Percentiles rank a stretch among this genome's conserved stretches.
Evolutionary conservation across 2,113 vertebrate genomes (phyloP).

Genomic region (Anas platyrhynchos): DNA sequence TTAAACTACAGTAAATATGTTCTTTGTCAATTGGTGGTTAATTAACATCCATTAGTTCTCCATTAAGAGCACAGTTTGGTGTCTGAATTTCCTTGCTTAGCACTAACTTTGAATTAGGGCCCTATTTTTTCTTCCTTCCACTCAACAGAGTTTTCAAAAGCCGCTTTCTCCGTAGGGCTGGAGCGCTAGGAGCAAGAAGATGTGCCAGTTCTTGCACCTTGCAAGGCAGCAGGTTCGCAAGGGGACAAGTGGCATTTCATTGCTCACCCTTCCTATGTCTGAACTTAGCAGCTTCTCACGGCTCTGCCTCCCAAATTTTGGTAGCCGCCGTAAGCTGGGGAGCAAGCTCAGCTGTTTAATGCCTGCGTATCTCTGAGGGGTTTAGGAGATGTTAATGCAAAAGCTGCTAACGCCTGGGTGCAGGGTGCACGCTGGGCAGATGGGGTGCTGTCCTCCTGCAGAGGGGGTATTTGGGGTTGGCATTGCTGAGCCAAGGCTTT

Average conservation of each 20-base stretch:
- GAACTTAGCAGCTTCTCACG: not conserved
- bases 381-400: not conserved
- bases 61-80: slow-evolving; percentile 55
- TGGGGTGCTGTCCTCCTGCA: not conserved
- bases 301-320: not conserved
- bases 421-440: fast-evolving
- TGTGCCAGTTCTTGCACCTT: not conserved
- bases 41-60: slow-evolving; percentile 69
- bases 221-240: not conserved
- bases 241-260: not conserved
- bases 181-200: not conserved
- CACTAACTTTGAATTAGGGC: slow-evolving; percentile 12
- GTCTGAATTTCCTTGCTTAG: slow-evolving; percentile 50
- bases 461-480: not conserved
- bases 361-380: not conserved
- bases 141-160: slow-evolving; percentile 3
- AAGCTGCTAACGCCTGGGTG: not conserved
- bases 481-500: not conserved
- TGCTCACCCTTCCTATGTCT: not conserved
- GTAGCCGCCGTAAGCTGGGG: not conserved
- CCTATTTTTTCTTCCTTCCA: not conserved
- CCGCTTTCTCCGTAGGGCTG: not conserved
- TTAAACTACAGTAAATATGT: slow-evolving; percentile 66
- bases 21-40: slow-evolving; percentile 68
- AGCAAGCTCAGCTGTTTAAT: not conserved